Base-by-base conservation (phyloP, 2,113 vertebrate species). In the Saguinus imperator region DNA sequence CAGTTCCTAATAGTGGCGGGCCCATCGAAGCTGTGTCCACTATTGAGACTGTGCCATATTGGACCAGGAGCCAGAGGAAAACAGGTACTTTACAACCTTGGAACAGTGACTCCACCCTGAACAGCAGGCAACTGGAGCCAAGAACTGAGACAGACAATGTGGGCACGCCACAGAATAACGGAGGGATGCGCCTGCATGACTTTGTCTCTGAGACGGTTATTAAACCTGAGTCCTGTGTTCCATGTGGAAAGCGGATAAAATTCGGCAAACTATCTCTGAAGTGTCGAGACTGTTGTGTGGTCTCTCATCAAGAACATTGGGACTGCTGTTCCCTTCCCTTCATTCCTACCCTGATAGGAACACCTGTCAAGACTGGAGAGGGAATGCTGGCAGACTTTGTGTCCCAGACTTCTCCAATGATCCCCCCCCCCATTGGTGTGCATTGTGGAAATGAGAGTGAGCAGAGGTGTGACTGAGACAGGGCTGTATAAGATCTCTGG, bases 181-280 rank as follows among this genome's bases (percentile, higher is more conserved):
- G 98, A 2, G 98, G 99, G 18, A 98, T 99, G 95, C 99, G 99
- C 83, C 98, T 99, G 68, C 99, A 99, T 1, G 99, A 99, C 89
- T 99, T 99, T 57, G 99, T 99, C 35, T 99, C 99, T 0, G 99
- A 99, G 98, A 99, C 99, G 99, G 99, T 99, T 98, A 99, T 99
- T 97, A 99, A 99, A 96, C 99, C 99, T 0, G 99, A 99, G 79
- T 99, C 99, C 0, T 99, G 99, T 27, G 99, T 99, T 35, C 99
- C 99, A 0, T 99, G 99, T 92, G 99, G 99, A 1, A 99, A 99
- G 97, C 98, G 99, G 91, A 99, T 99, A 89, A 99, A 99, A 97
- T 99, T 99, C 98, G 99, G 99, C 8, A 99, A 99, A 98, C 97
- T 99, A 68, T 99, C 99, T 0, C 98, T 99, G 1, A 99, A 99